Percentiles rank a stretch among this genome's conserved stretches.
These are phyloP conservation scores for Gymnorhina tibicen DNA, from an alignment of 2,113 vertebrate genomes.

Conservation along the genomic window DNA sequence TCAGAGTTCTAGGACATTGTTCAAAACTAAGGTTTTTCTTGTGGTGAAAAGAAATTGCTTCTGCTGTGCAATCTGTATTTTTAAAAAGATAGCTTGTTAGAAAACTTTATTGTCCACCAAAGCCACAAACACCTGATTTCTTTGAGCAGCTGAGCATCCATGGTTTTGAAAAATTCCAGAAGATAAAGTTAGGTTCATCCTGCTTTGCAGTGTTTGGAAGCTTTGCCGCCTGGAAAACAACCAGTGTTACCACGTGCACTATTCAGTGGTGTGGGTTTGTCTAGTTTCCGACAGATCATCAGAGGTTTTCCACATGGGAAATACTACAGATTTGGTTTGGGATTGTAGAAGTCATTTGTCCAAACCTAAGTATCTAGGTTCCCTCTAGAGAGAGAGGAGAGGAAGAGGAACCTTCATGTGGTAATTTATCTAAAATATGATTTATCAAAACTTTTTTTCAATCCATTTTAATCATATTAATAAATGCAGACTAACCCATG, in stretches of 20 bases:
- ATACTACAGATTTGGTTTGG: not conserved
- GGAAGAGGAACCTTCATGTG: not conserved
- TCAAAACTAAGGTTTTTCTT: not conserved
- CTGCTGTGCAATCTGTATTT: not conserved
- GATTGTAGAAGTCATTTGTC: not conserved
- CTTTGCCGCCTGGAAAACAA: not conserved
- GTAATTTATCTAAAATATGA: not conserved
- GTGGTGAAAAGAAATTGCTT: not conserved
- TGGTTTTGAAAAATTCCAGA: not conserved
- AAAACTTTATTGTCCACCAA: not conserved
- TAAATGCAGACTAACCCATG: not conserved
- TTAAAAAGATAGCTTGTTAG: not conserved
- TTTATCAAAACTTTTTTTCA: not conserved
- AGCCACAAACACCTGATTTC: not conserved
- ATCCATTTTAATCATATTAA: not conserved
- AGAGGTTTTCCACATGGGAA: not conserved
- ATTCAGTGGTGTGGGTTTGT: not conserved
- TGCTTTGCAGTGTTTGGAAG: not conserved
- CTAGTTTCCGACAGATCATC: not conserved
- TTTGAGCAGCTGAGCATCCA: not conserved
- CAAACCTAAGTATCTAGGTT: not conserved
- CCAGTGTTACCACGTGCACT: not conserved
- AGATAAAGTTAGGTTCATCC: not conserved
- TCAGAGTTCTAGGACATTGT: not conserved
- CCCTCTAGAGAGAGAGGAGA: not conserved